Conservation (phyloP, 1,140 invertebrate genomes). For the Listronotus oregonensis region DNA sequence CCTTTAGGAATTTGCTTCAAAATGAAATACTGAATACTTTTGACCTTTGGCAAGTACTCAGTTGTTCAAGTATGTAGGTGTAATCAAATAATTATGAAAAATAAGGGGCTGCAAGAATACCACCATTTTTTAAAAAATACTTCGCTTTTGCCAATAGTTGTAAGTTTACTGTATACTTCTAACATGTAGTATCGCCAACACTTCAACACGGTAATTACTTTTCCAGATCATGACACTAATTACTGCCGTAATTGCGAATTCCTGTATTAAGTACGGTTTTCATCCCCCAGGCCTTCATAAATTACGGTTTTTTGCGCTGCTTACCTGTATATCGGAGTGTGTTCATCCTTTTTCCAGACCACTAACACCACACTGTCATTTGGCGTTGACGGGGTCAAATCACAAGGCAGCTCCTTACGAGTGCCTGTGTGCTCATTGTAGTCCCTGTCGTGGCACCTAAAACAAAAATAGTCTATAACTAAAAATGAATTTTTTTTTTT, state of each 20-base stretch:
- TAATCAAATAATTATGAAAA: too few relatives aligned
- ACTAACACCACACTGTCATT: slow-evolving; percentile 67
- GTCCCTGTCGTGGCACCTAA: slow-evolving; percentile 57
- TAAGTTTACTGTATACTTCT: too few relatives aligned
- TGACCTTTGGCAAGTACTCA: too few relatives aligned
- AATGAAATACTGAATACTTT: too few relatives aligned
- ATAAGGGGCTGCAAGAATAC: too few relatives aligned
- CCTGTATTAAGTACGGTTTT: slow-evolving; percentile 14
- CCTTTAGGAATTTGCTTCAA: too few relatives aligned
- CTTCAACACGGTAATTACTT: slow-evolving; percentile 5
- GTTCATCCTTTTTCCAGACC: slow-evolving; percentile 71
- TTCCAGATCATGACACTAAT: slow-evolving; percentile 10
- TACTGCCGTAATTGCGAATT: slow-evolving; percentile 15
- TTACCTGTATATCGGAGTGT: slow-evolving; percentile 69
- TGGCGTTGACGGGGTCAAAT: slow-evolving; percentile 63
- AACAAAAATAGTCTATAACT: slow-evolving; percentile 43
- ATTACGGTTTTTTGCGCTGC: slow-evolving; percentile 13
- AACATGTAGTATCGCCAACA: too few relatives aligned
- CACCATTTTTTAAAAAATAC: too few relatives aligned
- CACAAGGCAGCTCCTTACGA: slow-evolving; percentile 67
- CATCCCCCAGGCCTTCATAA: slow-evolving; percentile 11
- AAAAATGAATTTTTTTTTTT: too few relatives aligned
- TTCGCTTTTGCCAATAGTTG: too few relatives aligned
- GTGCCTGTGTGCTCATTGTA: slow-evolving; percentile 59
- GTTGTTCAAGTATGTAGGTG: too few relatives aligned